Evolutionary conservation across 2,888 invertebrate genomes (phyloP), one percentile per base, ranked within the genome.

Genomic region (Mactromeris polynyma): DNA sequence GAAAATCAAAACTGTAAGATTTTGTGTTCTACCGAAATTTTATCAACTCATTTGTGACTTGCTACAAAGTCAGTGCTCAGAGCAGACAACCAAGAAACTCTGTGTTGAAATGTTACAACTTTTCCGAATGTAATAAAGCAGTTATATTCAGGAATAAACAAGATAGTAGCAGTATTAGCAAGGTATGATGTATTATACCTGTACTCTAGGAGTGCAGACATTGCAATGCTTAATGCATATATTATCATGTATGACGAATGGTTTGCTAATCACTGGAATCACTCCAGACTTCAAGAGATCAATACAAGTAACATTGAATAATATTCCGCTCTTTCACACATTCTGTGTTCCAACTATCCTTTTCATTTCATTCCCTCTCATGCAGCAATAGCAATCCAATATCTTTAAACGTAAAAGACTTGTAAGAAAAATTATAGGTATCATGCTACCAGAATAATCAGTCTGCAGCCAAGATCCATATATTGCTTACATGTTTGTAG

Each of bases 241-340:
- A 14, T 69, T 69, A 69, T n/a, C 21, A 31, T 31, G 33, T 77
- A 83, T 83, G 83, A 83, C 77, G 78, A 51, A 83, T 83, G 83
- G 77, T 77, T 83, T 21, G 51, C 38, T 83, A 77, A 83, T 83
- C 51, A 83, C 46, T 83, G 83, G 83, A 83, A 77, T 54, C 83
- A 31, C 36, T 83, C 83, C 83, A 83, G 83, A 42, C 42, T 26
- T 83, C 9, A 69, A 83, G 40, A 83, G 33, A 69, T 69, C 69
- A 69, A 69, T 69, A 69, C 33, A 69, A 69, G 33, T 14, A 31
- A 69, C 58, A n/a, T 58, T 58, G n/a, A 58, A 6, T 17, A 14
- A n/a, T 58, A 58, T n/a, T n/a, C n/a, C n/a, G n/a, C n/a, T 58
- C 58, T n/a, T 7, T n/a, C 58, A 6, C 58, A 51, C 51, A 58